Percentiles rank a stretch among this genome's conserved stretches.
Conservation (phyloP, 2,113 vertebrate species). For the Microtus richardsoni region DNA sequence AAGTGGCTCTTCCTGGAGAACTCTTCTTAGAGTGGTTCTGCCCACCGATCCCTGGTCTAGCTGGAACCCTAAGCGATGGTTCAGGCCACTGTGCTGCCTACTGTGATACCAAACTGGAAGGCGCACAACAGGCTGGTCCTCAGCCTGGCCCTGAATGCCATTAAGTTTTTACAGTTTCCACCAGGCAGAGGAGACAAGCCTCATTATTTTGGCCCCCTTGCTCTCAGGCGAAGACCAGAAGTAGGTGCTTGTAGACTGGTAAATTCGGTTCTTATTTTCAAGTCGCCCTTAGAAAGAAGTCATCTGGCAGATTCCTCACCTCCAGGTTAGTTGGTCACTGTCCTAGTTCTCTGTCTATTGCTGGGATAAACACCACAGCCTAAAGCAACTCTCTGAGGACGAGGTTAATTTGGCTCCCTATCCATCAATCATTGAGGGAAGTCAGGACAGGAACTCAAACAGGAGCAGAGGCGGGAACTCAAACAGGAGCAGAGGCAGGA, state of each 20-base stretch:
- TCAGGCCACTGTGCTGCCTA: background rate
- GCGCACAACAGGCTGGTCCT: no score
- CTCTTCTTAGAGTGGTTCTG: background rate
- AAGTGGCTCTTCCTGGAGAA: background rate
- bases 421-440: no score
- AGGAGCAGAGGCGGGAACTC: background rate
- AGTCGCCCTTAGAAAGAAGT: background rate
- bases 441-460: background rate
- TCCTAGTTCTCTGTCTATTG: background rate
- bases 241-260: background rate
- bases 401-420: background rate
- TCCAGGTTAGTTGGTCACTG: background rate
- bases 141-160: rapidly evolving
- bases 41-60: background rate
- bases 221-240: background rate
- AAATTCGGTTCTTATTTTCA: background rate
- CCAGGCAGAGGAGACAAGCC: rapidly evolving
- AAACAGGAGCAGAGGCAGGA: background rate
- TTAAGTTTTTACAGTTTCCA: background rate
- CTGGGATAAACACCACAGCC: background rate
- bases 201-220: background rate
- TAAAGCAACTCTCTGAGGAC: background rate
- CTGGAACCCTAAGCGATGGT: no score
- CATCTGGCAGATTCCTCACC: background rate
- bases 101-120: background rate